phyloP scores from a whole-genome alignment of 2,888 invertebrate genomes.

The Aporophyla lueneburgensis region DNA sequence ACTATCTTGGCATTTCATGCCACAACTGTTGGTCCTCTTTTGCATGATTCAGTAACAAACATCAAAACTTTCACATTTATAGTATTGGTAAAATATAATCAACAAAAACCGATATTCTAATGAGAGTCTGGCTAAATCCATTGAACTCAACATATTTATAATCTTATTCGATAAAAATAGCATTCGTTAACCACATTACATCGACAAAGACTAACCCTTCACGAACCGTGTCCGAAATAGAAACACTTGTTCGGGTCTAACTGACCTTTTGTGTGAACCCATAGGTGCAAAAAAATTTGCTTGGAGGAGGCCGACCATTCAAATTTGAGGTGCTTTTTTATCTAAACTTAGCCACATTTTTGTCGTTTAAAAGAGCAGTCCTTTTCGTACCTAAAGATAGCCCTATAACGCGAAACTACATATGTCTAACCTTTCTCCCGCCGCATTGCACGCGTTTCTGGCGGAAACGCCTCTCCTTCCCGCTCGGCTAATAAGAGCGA shows the following conservation, averaged over 20 bases:
- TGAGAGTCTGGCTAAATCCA: not conserved
- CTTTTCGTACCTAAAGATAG: not conserved
- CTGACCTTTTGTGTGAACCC: slow-evolving; percentile 43
- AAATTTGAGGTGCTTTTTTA: not conserved
- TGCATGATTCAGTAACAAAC: no score
- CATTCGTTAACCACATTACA: not conserved
- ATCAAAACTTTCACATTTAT: no score
- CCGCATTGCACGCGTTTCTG: no score
- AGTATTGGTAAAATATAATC: not conserved
- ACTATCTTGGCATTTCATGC: no score
- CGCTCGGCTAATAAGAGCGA: no score
- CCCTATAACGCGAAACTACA: no score
- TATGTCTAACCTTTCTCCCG: no score
- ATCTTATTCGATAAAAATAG: not conserved
- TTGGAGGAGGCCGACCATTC: slow-evolving; percentile 10
- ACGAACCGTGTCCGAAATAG: slow-evolving; percentile 35
- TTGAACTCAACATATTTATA: not conserved
- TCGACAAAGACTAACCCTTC: slow-evolving; percentile 17
- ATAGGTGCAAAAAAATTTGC: slow-evolving; percentile 24
- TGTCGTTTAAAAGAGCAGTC: not conserved
- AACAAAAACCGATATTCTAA: not conserved
- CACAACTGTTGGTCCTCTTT: no score
- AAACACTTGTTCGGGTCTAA: slow-evolving; percentile 30
- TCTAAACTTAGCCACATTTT: slow-evolving; percentile 3
- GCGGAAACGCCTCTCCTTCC: no score